phyloP scores from a whole-genome alignment of 2,888 invertebrate species.

The Drepanosiphum platanoidis region DNA sequence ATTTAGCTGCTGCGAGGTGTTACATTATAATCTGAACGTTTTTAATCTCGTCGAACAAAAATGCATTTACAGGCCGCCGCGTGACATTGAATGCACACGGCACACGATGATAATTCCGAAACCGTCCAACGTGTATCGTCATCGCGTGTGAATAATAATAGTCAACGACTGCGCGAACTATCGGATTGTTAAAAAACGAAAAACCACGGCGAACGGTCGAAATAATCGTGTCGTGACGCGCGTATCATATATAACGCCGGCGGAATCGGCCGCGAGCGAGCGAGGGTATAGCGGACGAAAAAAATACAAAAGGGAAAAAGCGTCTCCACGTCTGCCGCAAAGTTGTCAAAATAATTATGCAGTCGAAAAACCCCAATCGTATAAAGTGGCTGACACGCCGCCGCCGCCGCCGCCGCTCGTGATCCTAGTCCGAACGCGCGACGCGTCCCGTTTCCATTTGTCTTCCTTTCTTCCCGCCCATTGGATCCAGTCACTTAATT shows the following conservation, averaged over 20 bases:
- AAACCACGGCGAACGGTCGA: no score
- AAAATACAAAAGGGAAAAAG: neutral
- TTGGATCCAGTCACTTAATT: conserved; percentile 36
- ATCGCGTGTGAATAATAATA: neutral
- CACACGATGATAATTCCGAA: no score
- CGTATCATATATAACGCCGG: neutral
- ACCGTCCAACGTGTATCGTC: neutral
- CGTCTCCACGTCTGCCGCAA: neutral
- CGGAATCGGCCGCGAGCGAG: neutral
- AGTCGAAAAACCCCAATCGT: conserved; percentile 50
- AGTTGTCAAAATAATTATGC: conserved; percentile 52
- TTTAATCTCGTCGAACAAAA: neutral
- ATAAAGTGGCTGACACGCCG: conserved; percentile 27
- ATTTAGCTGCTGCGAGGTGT: neutral
- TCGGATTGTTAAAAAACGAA: no score
- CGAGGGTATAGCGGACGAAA: neutral
- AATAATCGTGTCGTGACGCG: no score
- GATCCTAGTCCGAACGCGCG: conserved; percentile 27
- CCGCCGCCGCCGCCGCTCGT: no score
- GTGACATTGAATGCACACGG: neutral
- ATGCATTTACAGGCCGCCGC: neutral
- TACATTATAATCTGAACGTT: neutral
- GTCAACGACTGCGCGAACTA: neutral
- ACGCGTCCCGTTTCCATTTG: conserved; percentile 55
- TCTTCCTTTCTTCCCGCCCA: conserved; percentile 45